Percentiles rank a stretch among this genome's conserved stretches.
These are phyloP conservation scores for Lacerta bilineata DNA, from an alignment of 2,797 vertebrate species.

Conservation along the genomic window DNA sequence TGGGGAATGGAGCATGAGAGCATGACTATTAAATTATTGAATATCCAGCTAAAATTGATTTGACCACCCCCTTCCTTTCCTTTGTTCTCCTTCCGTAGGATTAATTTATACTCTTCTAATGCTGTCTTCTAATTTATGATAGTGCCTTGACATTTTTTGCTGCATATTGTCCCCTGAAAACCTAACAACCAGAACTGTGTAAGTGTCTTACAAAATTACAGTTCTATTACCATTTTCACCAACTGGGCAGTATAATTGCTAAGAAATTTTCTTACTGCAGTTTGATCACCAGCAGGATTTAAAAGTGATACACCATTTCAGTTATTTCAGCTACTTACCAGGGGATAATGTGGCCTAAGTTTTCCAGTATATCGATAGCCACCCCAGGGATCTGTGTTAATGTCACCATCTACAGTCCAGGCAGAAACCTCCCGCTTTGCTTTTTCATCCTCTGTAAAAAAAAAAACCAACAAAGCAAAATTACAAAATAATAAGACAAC, in stretches of 20 bases:
- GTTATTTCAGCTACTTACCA: conserved; percentile 82
- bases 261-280: conserved; percentile 4
- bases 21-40: background rate
- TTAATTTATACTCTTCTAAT: conserved; percentile 5
- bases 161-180: background rate
- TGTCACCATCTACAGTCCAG: conserved; percentile 90
- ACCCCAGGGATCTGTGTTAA: conserved; percentile 97
- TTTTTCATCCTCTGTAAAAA: conserved; percentile 90
- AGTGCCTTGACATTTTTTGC: background rate
- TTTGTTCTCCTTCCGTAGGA: background rate
- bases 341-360: conserved; percentile 95
- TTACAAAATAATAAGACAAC: background rate
- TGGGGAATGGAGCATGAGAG: background rate
- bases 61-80: background rate
- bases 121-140: background rate
- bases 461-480: background rate
- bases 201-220: background rate
- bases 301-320: conserved; percentile 7
- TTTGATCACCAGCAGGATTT: background rate
- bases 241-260: background rate
- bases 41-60: conserved; percentile 1
- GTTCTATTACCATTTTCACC: background rate
- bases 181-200: background rate
- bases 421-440: conserved; percentile 87
- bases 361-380: conserved; percentile 97